phyloP scores from a whole-genome alignment of 1,140 invertebrate genomes.

The Drosophila guanche region DNA sequence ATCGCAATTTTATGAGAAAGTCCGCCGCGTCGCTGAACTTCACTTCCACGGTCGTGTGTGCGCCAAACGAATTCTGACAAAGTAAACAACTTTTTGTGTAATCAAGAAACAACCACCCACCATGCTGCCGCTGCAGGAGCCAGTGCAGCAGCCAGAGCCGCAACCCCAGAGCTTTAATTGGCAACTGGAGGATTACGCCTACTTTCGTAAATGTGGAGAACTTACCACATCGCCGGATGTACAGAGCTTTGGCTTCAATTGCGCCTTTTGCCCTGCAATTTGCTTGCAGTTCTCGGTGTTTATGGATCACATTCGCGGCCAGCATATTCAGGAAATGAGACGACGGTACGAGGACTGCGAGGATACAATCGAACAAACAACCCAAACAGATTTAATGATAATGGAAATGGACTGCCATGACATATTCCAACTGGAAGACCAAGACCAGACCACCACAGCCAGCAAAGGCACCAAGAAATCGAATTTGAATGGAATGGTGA shows the following conservation, averaged over 20 bases:
- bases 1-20: too few relatives aligned
- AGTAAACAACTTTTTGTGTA: too few relatives aligned
- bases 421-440: conserved; percentile 30
- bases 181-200: conserved; percentile 72
- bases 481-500: conserved; percentile 9
- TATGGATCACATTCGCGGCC: conserved; percentile 67
- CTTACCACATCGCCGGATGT: conserved; percentile 76
- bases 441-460: conserved; percentile 1
- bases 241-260: conserved; percentile 78
- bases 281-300: conserved; percentile 77
- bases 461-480: conserved; percentile 4
- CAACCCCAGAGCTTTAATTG: conserved; percentile 48
- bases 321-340: conserved; percentile 68
- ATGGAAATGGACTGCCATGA: conserved; percentile 57
- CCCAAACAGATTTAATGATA: conserved; percentile 65
- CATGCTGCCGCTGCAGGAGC: conserved; percentile 61
- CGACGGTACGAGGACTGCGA: conserved; percentile 57
- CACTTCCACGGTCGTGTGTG: too few relatives aligned
- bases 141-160: conserved; percentile 22
- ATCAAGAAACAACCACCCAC: too few relatives aligned
- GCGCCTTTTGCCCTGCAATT: conserved; percentile 74
- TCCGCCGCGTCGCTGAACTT: too few relatives aligned
- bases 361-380: conserved; percentile 49
- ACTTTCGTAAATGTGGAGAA: conserved; percentile 77
- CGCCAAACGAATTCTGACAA: too few relatives aligned